Evolutionary conservation across 2,113 vertebrate species (phyloP), one percentile per base, ranked within the genome.

Genomic region (Phalacrocorax aristotelis): DNA sequence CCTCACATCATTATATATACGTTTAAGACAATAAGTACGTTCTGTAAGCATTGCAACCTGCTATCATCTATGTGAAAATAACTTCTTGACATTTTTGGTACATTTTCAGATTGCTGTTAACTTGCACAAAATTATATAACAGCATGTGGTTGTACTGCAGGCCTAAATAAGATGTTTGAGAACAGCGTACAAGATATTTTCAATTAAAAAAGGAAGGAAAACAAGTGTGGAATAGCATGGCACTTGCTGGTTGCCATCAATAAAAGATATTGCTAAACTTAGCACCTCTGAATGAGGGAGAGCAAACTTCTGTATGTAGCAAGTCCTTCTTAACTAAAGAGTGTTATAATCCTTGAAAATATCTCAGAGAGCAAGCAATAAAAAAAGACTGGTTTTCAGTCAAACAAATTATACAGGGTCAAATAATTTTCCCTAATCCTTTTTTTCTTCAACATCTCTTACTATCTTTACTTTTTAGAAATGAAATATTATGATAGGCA

Each of bases 71-170:
- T 27, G 66, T 5, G 1, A 88, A 93, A 89, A 77, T 55, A 92
- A 60, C 44, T 93, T 90, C 64, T 83, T 58, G 16, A 71, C 34
- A 29, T 27, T 64, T 92, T 89, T 93, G 58, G 55, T 75, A 52
- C 55, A 29, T 88, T 96, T 97, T 72, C 71, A 95, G 78, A 87
- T 65, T 74, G 32, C 17, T 92, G 20, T 77, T 74, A 66, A 40
- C 12, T 71, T 94, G 75, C 88, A 66, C n/a, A 75, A 40, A 70
- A 40, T 38, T 62, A 69, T 58, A 19, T 26, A 90, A 46, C 52
- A 86, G 51, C 44, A 54, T 15, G 26, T 77, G n/a, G 12, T 38
- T 89, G 10, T 30, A 79, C 44, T 68, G 48, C 38, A 58, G 40
- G 15, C 20, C 51, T 70, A 58, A 84, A 51, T 60, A 84, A 88